Base-by-base conservation (phyloP, 2,888 invertebrate genomes). In the Papilio demoleus region DNA sequence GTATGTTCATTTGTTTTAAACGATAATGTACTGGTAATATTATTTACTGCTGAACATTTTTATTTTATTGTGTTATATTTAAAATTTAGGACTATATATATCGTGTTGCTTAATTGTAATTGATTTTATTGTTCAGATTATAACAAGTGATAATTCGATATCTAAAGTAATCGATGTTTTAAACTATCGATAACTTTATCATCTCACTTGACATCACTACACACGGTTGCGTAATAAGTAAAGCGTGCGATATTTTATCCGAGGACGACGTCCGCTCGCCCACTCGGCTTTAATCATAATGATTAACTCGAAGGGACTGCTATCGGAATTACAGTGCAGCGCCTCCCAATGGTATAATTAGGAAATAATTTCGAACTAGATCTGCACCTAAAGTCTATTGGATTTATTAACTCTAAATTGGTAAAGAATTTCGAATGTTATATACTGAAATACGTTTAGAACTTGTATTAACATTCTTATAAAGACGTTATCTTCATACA, bases 181-280 rank as follows among this genome's bases (percentile, higher is more conserved):
- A 12, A 19, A 47, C 4, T 67, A 61, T 67, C 61, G 60, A 67
- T 67, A 60, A 38, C 6, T 53, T 24, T 50, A 22, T 12, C 34
- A 22, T 56, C 1, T 38, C 22, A 19, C 53, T 40, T 40, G 27
- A n/a, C 69, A 53, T 14, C 63, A 56, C 34, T 65, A 36, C 45
- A 14, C n/a, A 65, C 42, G 36, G 38, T 73, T 70, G 62, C 60
- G 69, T 68, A 70, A 70, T 68, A 40, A 58, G 64, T 50, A 27
- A 62, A 62, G 68, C 61, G 65, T 45, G 66, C 34, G 65, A 70
- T 74, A 73, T 68, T 67, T 69, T 74, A 74, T 73, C 73, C 70
- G 53, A 34, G 61, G 63, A 64, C 76, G 70, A 74, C 84, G 75
- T 82, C 81, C 84, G 82, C 79, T 83, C 83, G 81, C 87, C 85